A percentile compares a stretch with the other conserved stretches of the same genome.
phyloP scores from a whole-genome alignment of 2,888 invertebrate species.

The Synanthedon myopaeformis region DNA sequence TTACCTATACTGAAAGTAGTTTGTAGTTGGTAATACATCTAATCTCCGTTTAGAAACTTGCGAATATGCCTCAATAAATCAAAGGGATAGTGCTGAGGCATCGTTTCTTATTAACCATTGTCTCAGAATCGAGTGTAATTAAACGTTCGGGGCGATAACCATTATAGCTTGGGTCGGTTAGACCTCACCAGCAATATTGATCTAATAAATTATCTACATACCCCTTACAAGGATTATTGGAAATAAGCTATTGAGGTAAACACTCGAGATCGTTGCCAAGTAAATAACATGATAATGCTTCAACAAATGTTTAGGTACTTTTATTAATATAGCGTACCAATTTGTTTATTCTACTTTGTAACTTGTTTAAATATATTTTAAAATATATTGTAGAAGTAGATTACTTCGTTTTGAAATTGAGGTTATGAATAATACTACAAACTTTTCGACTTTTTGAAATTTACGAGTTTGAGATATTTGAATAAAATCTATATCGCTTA shows the following conservation, averaged over 20 bases:
- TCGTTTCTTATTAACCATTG: conserved; percentile 67
- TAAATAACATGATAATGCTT: too few relatives aligned
- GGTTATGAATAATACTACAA: too few relatives aligned
- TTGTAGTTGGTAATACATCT: conserved; percentile 45
- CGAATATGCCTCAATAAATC: conserved; percentile 52
- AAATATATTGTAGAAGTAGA: too few relatives aligned
- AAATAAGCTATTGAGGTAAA: conserved; percentile 37
- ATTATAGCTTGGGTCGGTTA: conserved; percentile 43
- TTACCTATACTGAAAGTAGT: conserved; percentile 28
- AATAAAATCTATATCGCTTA: too few relatives aligned
- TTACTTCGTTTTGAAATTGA: too few relatives aligned
- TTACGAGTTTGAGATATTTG: too few relatives aligned
- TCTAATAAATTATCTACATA: conserved; percentile 57
- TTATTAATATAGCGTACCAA: too few relatives aligned
- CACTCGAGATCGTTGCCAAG: too few relatives aligned
- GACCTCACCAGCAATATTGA: conserved; percentile 53
- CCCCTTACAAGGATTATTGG: conserved; percentile 39
- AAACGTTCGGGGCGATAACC: conserved; percentile 51
- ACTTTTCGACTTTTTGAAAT: too few relatives aligned
- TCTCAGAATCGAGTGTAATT: conserved; percentile 58
- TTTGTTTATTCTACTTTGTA: too few relatives aligned
- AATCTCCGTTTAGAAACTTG: conserved; percentile 42
- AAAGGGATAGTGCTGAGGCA: conserved; percentile 47
- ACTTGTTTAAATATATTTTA: too few relatives aligned
- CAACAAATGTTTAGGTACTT: too few relatives aligned